Base-by-base conservation (phyloP, 2,888 invertebrate genomes). In the Caenorhabditis wallacei region DNA sequence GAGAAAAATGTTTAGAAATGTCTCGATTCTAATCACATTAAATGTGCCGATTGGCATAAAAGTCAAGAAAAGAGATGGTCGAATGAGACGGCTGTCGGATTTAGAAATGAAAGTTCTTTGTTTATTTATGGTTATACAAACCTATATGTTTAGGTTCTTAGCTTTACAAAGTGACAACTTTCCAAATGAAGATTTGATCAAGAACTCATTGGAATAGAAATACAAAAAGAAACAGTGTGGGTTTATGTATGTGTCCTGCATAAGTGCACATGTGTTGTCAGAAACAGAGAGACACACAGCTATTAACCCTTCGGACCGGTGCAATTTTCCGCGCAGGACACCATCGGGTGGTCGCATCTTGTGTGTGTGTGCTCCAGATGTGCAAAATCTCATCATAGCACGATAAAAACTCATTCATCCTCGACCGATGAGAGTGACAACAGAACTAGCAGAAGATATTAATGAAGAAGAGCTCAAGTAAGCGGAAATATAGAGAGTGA, bases 261-360 rank as follows among this genome's bases (percentile, higher is more conserved):
- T 22, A 56, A 64, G 40, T 68, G 76, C 76, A 69, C 76, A 76
- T 76, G 76, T 76, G 76, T 76, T 76, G 76, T 66, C 66, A 59
- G 51, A 56, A 30, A 56, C 4, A 30, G 30, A 30, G 30, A 30
- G 30, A 30, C 30, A 30, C 26, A 46, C 20, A 35, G 66, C 68
- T 66, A 75, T 68, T 75, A 75, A 66, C 75, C 75, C 66, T 24
- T 51, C 53, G 8, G 48, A 68, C 75, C 68, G 75, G 66, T 75
- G 75, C 66, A 59, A 68, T 76, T 59, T n/a, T 64, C 75, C 75
- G 66, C 75, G 75, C 68, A 61, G 61, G 61, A 43, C 61, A 61
- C 61, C 61, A 59, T 51, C 46, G 48, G 56, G 75, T 68, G 57
- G 63, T 63, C 48, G 30, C 22, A 30, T 61, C 22, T 40, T 64